Conservation (phyloP, 2,113 vertebrate genomes). For the Rhadina sibilatrix region DNA sequence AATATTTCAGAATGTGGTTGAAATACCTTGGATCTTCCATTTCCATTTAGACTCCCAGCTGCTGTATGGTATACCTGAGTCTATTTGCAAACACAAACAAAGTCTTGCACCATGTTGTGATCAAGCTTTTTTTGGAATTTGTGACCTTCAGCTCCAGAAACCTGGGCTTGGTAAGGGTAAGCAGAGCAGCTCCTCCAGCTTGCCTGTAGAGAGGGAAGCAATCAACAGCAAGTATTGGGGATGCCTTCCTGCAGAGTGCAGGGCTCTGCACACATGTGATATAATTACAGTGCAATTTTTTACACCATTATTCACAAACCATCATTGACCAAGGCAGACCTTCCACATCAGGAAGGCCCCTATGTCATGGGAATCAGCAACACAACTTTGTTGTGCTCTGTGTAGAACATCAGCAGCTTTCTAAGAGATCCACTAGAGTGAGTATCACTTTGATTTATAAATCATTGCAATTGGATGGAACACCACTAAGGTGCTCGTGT, state of each 20-base stretch:
- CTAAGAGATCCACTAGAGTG: neutral
- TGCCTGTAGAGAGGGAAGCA: neutral
- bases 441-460: neutral
- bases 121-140: neutral
- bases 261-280: neutral
- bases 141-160: slow-evolving; percentile 29
- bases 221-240: neutral
- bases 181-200: neutral
- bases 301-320: neutral
- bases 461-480: neutral
- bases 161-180: neutral
- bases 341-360: neutral
- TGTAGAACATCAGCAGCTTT: neutral
- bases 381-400: neutral
- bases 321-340: neutral
- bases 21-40: neutral
- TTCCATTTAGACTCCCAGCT: neutral
- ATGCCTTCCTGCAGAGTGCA: neutral
- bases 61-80: neutral
- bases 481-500: neutral
- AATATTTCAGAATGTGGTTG: neutral
- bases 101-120: neutral
- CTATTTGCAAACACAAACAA: neutral
- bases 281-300: neutral
- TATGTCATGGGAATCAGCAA: neutral